Conservation (phyloP, 2,797 vertebrate genomes). For the Heteromormyrus szaboi region DNA sequence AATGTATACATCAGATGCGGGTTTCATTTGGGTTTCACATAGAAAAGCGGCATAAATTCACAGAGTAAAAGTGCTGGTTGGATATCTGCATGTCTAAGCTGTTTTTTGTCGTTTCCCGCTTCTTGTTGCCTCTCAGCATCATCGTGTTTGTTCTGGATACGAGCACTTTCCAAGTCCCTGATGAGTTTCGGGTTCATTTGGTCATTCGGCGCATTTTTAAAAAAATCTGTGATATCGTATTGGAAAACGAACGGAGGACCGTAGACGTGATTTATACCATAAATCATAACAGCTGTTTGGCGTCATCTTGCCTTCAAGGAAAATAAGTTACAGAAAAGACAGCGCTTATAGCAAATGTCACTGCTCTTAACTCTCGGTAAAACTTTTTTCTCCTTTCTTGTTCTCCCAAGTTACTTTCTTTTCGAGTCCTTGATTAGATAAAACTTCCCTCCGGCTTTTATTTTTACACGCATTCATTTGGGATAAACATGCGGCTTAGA, state of each 20-base stretch:
- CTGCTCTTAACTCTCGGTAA: background rate
- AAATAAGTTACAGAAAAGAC: background rate
- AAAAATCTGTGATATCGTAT: background rate
- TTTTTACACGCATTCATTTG: background rate
- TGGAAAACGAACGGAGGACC: background rate
- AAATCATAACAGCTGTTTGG: slow-evolving; percentile 1
- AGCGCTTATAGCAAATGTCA: background rate
- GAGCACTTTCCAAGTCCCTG: background rate
- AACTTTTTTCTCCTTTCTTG: background rate
- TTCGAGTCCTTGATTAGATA: background rate
- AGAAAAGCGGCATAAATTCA: background rate
- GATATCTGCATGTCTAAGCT: background rate
- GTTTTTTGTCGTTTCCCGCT: background rate
- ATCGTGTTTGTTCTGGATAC: background rate
- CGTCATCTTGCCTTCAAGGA: background rate
- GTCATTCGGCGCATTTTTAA: background rate
- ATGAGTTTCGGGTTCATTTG: background rate
- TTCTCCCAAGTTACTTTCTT: background rate
- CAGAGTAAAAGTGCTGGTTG: background rate
- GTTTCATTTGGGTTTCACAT: background rate
- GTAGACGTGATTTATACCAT: background rate
- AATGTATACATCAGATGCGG: background rate
- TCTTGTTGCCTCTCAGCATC: background rate
- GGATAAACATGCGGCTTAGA: background rate
- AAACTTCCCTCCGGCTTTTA: background rate